Evolutionary conservation across 2,888 invertebrate genomes (phyloP).

Genomic region (Quadriops clusia): DNA sequence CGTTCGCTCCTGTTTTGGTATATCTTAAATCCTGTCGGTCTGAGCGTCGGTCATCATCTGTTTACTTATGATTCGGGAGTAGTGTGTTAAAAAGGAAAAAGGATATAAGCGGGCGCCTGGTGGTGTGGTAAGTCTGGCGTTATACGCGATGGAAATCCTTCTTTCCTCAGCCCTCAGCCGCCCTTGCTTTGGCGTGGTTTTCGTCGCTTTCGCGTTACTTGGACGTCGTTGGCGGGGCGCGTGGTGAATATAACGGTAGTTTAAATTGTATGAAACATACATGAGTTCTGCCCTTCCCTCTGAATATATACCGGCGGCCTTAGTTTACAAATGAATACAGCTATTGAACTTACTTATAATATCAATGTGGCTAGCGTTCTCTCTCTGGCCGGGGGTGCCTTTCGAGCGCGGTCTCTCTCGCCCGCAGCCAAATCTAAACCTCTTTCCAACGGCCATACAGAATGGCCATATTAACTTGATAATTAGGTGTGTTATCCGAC

Average conservation of each 20-base stretch:
- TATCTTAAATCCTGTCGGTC: no score
- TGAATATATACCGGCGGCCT: slow-evolving; percentile 38
- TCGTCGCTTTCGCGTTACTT: slow-evolving; percentile 2
- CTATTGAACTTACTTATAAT: slow-evolving; percentile 61
- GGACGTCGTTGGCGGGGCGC: slow-evolving; percentile 17
- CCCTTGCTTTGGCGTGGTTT: no score
- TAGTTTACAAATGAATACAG: slow-evolving; percentile 61
- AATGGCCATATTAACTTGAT: slow-evolving; percentile 82
- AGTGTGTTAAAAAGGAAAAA: slow-evolving; percentile 8
- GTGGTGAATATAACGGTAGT: slow-evolving; percentile 26
- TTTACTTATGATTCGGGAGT: slow-evolving; percentile 19
- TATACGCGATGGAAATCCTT: slow-evolving; percentile 22
- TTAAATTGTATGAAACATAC: slow-evolving; percentile 49
- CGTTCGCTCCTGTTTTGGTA: no score
- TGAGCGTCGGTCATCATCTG: slow-evolving; percentile 17
- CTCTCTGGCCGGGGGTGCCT: slow-evolving; percentile 24
- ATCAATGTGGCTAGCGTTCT: slow-evolving; percentile 46
- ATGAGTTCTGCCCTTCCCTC: slow-evolving; percentile 40
- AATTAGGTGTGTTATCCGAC: slow-evolving; percentile 84
- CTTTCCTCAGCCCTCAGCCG: no score
- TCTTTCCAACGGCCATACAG: slow-evolving; percentile 48
- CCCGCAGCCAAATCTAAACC: slow-evolving; percentile 38
- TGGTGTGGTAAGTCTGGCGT: slow-evolving; percentile 15
- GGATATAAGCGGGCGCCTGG: no score
- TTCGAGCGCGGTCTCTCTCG: slow-evolving; percentile 32